Percentiles rank a stretch among this genome's conserved stretches.
Conservation (phyloP, 2,113 vertebrate genomes). For the Eulemur macaco region DNA sequence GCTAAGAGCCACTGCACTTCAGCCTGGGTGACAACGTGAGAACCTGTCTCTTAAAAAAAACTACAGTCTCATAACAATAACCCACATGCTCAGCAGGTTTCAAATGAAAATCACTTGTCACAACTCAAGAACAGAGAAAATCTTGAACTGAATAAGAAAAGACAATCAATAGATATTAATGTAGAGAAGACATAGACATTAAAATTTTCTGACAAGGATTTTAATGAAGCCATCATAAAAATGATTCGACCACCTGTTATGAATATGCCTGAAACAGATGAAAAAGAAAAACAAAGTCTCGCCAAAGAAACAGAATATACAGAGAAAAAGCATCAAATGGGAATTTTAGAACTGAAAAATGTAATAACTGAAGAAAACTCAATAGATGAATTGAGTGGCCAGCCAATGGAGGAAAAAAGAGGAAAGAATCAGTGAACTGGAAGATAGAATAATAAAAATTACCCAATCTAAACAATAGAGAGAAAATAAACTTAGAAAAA, state of each 20-base stretch:
- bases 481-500: background rate
- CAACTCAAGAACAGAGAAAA: background rate
- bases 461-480: background rate
- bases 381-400: background rate
- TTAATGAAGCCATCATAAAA: background rate
- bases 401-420: background rate
- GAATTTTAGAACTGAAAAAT: constrained; percentile 39
- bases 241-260: background rate
- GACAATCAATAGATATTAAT: background rate
- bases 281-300: background rate
- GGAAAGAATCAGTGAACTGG: background rate
- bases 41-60: background rate
- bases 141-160: background rate
- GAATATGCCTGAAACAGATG: background rate
- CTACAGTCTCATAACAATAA: background rate
- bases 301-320: background rate
- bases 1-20: too few relatives aligned
- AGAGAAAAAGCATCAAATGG: background rate
- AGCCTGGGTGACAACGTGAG: background rate
- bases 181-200: background rate
- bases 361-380: background rate
- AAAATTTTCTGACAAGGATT: background rate
- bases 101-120: background rate
- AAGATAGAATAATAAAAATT: background rate
- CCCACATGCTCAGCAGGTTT: background rate